These are phyloP conservation scores for Monoplex corrugatus DNA, from an alignment of 2,888 invertebrate genomes.

Conservation along the genomic window DNA sequence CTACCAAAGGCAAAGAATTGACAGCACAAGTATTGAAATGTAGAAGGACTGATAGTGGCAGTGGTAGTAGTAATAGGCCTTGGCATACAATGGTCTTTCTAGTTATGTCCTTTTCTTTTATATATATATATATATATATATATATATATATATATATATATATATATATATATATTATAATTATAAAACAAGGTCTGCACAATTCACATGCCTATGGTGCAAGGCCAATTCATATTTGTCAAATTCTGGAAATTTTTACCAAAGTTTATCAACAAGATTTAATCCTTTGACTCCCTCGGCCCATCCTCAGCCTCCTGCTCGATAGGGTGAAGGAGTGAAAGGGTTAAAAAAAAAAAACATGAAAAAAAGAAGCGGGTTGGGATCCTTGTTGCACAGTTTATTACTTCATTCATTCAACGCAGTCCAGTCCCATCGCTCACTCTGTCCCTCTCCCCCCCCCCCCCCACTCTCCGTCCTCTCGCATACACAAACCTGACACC, in stretches of 20 bases:
- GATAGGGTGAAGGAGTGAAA: background rate
- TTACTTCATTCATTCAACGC: no score
- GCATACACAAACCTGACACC: slow-evolving; percentile 8
- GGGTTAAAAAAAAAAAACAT: background rate
- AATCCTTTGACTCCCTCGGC: background rate
- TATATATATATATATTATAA: background rate
- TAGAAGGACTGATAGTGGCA: no score
- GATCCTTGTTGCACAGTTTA: background rate
- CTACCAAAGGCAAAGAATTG: no score
- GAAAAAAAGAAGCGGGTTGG: background rate
- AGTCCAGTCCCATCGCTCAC: background rate
- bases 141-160: background rate
- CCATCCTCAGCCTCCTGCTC: background rate
- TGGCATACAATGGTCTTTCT: no score
- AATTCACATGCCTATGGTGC: background rate
- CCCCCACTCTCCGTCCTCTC: no score
- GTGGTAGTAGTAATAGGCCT: no score
- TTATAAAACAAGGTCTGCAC: background rate
- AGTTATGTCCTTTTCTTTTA: no score
- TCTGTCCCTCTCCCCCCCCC: background rate
- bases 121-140: background rate
- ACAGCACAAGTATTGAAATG: no score
- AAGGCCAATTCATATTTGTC: background rate
- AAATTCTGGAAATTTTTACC: background rate
- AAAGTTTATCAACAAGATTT: background rate